Percentiles rank a stretch among this genome's conserved stretches.
These are phyloP conservation scores for Muscina levida DNA, from an alignment of 2,888 invertebrate genomes.

Conservation along the genomic window DNA sequence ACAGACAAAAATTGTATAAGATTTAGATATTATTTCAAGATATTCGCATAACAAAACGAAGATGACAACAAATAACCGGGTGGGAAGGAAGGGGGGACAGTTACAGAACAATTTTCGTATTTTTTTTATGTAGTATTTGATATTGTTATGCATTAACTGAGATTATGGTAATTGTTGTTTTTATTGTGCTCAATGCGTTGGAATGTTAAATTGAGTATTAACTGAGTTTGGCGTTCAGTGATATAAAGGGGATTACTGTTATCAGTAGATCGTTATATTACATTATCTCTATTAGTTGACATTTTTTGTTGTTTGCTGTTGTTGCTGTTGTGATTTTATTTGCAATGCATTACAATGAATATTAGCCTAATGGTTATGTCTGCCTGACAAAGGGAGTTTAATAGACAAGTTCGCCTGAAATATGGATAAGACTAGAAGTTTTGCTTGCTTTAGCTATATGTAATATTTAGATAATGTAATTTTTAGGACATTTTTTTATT, in stretches of 20 bases:
- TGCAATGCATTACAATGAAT: no score
- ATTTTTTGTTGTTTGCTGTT: no score
- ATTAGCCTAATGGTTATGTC: no score
- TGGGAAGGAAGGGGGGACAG: neutral
- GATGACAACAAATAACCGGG: slow-evolving; percentile 3
- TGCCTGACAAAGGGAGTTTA: no score
- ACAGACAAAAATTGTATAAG: slow-evolving; percentile 22
- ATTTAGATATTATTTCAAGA: slow-evolving; percentile 36
- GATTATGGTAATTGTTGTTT: slow-evolving; percentile 63
- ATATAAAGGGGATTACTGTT: slow-evolving; percentile 34
- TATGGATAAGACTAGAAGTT: no score
- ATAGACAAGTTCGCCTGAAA: no score
- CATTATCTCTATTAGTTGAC: slow-evolving; percentile 38
- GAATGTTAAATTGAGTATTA: slow-evolving; percentile 68
- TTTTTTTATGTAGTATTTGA: slow-evolving; percentile 17
- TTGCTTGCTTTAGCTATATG: no score
- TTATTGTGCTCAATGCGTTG: slow-evolving; percentile 55
- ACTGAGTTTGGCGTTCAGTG: slow-evolving; percentile 61
- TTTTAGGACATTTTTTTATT: no score
- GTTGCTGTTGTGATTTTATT: slow-evolving; percentile 23
- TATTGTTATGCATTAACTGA: slow-evolving; percentile 59
- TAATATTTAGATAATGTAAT: no score
- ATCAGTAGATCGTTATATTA: slow-evolving; percentile 45
- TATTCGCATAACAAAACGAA: neutral
- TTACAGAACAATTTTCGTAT: neutral